Conservation (phyloP, 2,888 invertebrate genomes). For the Hedychridium roseum region DNA sequence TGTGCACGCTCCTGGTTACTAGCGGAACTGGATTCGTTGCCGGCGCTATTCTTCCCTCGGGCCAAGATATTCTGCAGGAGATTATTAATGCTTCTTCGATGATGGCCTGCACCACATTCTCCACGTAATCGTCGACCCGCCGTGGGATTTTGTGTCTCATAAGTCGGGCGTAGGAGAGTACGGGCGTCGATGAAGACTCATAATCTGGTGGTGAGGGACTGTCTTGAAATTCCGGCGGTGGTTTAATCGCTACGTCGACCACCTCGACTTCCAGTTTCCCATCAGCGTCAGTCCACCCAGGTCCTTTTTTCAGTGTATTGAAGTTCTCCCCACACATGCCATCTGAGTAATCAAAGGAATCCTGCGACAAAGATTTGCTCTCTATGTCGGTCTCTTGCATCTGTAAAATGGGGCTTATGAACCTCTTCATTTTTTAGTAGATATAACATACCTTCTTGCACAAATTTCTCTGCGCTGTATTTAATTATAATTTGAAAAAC, state of each 20-base stretch:
- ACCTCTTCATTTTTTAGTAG: too few species aligned
- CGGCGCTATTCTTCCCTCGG: conserved; percentile 55
- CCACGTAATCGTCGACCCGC: conserved; percentile 64
- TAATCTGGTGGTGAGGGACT: conserved; percentile 64
- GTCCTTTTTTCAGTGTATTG: conserved; percentile 83
- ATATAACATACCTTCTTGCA: too few species aligned
- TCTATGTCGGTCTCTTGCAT: conserved; percentile 85
- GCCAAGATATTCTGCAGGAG: conserved; percentile 62
- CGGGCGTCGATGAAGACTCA: conserved; percentile 54
- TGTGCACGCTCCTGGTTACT: conserved; percentile 35
- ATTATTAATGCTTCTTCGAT: conserved; percentile 66
- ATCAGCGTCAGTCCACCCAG: conserved; percentile 66
- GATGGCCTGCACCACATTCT: conserved; percentile 63
- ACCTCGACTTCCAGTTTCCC: conserved; percentile 68
- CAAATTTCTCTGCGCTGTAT: too few species aligned
- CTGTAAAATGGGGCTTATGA: conserved; percentile 67
- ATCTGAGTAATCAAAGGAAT: conserved; percentile 81
- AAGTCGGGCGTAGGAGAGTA: conserved; percentile 42
- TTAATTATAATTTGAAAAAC: too few species aligned
- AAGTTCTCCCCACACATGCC: conserved; percentile 83
- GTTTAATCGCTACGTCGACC: conserved; percentile 74
- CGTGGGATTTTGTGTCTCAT: conserved; percentile 37
- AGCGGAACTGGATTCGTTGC: conserved; percentile 38
- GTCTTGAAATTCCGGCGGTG: conserved; percentile 86
- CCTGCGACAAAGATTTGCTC: conserved; percentile 79